Evolutionary conservation across 2,797 vertebrate species (phyloP).

Genomic region (Sebastes vulpes): DNA sequence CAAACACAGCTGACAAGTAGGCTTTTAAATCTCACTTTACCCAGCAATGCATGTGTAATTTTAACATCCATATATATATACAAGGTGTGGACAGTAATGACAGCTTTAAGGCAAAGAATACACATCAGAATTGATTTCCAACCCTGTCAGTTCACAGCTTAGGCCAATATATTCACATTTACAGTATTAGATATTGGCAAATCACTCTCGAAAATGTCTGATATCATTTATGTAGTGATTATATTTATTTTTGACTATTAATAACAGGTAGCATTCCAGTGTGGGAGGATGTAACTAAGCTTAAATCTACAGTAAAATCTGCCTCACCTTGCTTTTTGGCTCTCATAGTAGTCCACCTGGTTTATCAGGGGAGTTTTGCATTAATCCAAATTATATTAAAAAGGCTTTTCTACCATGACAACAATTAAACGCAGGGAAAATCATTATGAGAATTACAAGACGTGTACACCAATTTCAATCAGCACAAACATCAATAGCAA

Average conservation of each 20-base stretch:
- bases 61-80: not conserved
- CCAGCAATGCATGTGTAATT: not conserved
- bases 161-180: not conserved
- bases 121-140: not conserved
- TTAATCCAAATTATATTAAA: not conserved
- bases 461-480: not conserved
- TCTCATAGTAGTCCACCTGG: not conserved
- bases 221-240: not conserved
- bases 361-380: not conserved
- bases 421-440: not conserved
- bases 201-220: not conserved
- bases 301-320: not conserved
- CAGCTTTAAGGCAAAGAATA: not conserved
- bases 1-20: not conserved
- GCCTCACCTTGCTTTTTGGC: not conserved
- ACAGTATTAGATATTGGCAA: not conserved
- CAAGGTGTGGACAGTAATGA: not conserved
- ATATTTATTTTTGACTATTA: not conserved
- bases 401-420: not conserved
- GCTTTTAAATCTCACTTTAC: conserved; percentile 10
- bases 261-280: not conserved
- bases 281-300: not conserved
- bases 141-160: not conserved
- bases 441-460: not conserved
- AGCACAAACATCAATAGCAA: not conserved